phyloP scores from a whole-genome alignment of 2,113 vertebrate genomes.

The Proterorhinus semilunaris region DNA sequence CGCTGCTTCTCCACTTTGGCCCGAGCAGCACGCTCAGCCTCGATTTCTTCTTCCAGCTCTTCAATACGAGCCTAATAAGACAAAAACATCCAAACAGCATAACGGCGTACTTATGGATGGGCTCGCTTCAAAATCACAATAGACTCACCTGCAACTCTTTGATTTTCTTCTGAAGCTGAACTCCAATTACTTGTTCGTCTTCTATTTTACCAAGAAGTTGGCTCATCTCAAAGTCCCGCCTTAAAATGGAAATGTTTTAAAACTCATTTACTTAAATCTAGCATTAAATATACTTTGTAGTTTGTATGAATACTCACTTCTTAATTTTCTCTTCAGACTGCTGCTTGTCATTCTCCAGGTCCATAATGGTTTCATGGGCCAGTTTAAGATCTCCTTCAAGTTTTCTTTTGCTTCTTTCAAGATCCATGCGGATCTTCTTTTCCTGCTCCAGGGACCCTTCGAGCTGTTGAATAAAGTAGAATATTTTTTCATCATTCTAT shows the following conservation, averaged over 20 bases:
- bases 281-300: neutral
- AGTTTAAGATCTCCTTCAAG: slow-evolving; percentile 73
- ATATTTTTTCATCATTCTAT: neutral
- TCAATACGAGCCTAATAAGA: slow-evolving; percentile 69
- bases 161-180: slow-evolving; percentile 85
- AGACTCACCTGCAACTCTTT: slow-evolving; percentile 81
- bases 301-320: slow-evolving; percentile 55
- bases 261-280: neutral
- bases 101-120: neutral
- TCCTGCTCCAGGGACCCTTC: slow-evolving; percentile 83
- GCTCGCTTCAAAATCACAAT: neutral
- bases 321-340: slow-evolving; percentile 70
- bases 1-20: slow-evolving; percentile 88
- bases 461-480: neutral
- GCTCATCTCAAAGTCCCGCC: slow-evolving; percentile 86
- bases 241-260: slow-evolving; percentile 35
- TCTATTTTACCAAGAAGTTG: slow-evolving; percentile 84
- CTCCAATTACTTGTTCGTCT: slow-evolving; percentile 77
- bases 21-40: slow-evolving; percentile 82
- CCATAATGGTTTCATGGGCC: slow-evolving; percentile 72
- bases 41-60: slow-evolving; percentile 87
- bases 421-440: slow-evolving; percentile 83
- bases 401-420: slow-evolving; percentile 78
- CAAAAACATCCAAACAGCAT: neutral
- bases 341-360: slow-evolving; percentile 75